Base-by-base conservation (phyloP, 2,113 vertebrate genomes). In the Silurus glanis region DNA sequence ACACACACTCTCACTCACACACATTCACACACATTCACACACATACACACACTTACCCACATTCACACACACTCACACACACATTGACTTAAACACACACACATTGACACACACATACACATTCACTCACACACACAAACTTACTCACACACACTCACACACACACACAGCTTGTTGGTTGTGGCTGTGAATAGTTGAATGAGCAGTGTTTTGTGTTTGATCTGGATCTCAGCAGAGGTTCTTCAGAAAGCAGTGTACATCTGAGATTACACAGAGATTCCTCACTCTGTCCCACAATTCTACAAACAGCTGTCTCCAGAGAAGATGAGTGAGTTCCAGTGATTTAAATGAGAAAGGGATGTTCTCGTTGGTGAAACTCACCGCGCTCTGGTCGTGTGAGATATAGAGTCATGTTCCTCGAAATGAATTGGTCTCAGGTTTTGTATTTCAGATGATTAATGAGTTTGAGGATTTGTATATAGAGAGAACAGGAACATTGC, bases 121-220 rank as follows among this genome's bases (percentile, higher is more conserved):
- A 21, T 3, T 6, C 61, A 64, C 61, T 21, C 17, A 74, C 37
- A 74, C 71, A 49, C n/a, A 56, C 23, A 17, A 49, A 75, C 47
- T n/a, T 45, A 75, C 72, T 51, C 72, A 74, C 71, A 74, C 47
- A 74, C 16, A 75, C 71, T 51, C 71, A 51, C 71, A 74, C 45
- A 51, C 17, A 51, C 45, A 51, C 45, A 0, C 23, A 25, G 12
- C 21, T 75, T 13, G n/a, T 10, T 74, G 71, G 37, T 37, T 37
- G 37, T 37, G 37, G 37, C 37, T 37, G 37, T 37, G 37, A 37
- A 37, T 37, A 37, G 21, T 9, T 62, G 23, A 62, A 23, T 62
- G 7, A 62, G 23, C 8, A 61, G 19, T 62, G 8, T 10, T 62
- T 58, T 58, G 56, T 25, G 5, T 66, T 67, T 14, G 25, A 67